Evolutionary conservation across 2,113 vertebrate species (phyloP), one percentile per base, ranked within the genome.

Genomic region (Stictonetta naevosa): DNA sequence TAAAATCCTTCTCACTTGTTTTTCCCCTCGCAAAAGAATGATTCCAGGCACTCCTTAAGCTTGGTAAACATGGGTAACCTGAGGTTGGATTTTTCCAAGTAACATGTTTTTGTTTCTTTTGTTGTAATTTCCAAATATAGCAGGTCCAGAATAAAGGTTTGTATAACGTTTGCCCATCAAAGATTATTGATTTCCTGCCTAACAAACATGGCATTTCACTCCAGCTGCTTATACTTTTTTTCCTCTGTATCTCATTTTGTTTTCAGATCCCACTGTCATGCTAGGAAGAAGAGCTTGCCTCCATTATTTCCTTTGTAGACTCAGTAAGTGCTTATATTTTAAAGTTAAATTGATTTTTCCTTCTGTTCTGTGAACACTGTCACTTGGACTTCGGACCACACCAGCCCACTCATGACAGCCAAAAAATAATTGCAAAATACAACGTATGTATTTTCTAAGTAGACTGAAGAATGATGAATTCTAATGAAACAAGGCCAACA

Each of bases 21-120:
- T 92, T 96, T 77, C 50, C 48, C 89, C 53, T 79, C 74, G 26
- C 44, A 92, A 86, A 88, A 84, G n/a, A 91, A 90, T 1, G 2
- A 80, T 94, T 96, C 83, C 91, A 87, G 93, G 83, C 77, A 82
- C 83, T 94, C 69, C 53, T 91, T 93, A 82, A 38, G 55, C 46
- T 83, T 92, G 40, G 91, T 93, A 96, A 95, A 92, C 84, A 78
- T 25, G 53, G 1, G 4, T 60, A 91, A 97, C 71, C 63, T 67
- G 66, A 76, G 53, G 58, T 0, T 92, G 80, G 31, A 82, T 91
- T 93, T 93, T 95, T 94, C 86, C 67, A 74, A 89, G 74, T 59
- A 95, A 85, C 22, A 83, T 76, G 56, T 23, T 91, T 91, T 93
- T 76, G 29, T 82, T 94, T 86, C 88, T 88, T 92, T 81, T 87